phyloP scores from a whole-genome alignment of 2,113 vertebrate genomes.

The Muscicapa adusta region DNA sequence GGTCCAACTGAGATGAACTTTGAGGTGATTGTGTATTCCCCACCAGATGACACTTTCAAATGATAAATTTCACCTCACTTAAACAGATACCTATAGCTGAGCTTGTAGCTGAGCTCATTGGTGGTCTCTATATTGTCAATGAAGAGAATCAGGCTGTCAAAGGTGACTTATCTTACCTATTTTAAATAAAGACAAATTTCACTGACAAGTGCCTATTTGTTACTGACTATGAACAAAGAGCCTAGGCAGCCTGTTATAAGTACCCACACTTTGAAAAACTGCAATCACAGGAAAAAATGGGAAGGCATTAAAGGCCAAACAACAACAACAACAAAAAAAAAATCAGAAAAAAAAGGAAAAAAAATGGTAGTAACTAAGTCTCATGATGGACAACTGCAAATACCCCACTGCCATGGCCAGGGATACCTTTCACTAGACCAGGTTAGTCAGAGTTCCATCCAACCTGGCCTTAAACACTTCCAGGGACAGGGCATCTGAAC shows the following conservation, averaged over 20 bases:
- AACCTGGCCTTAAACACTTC: neutral
- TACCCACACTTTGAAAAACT: neutral
- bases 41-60: neutral
- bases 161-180: neutral
- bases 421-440: neutral
- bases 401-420: neutral
- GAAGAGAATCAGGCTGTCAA: neutral
- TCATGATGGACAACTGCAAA: neutral
- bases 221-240: neutral
- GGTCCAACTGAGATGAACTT: neutral
- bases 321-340: neutral
- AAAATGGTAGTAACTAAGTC: neutral
- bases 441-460: neutral
- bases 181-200: neutral
- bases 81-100: neutral
- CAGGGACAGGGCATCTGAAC: neutral
- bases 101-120: neutral
- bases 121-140: neutral
- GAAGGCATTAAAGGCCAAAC: neutral
- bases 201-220: neutral
- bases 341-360: neutral
- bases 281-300: neutral
- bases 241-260: neutral
- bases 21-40: neutral
- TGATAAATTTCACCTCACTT: neutral